These are phyloP conservation scores for Drosophila pseudoobscura DNA, from an alignment of 1,140 invertebrate genomes.

Conservation along the genomic window DNA sequence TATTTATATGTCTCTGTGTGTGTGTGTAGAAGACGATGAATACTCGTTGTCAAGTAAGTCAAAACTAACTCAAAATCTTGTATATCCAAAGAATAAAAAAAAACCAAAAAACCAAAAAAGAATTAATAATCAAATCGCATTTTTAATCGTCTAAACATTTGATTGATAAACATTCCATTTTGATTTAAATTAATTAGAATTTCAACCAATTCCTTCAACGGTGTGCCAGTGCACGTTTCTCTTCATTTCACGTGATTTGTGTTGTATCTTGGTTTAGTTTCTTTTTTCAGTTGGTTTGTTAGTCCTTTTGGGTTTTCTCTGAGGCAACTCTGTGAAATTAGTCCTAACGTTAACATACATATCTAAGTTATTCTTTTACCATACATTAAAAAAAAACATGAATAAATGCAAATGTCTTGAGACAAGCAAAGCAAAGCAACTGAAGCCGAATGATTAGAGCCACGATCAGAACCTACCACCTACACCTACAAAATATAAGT, in stretches of 20 bases:
- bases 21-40: constrained; percentile 83
- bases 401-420: constrained; percentile 51
- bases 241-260: constrained; percentile 35
- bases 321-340: constrained; percentile 27
- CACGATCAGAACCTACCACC: constrained; percentile 34
- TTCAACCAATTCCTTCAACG: constrained; percentile 29
- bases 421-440: constrained; percentile 50
- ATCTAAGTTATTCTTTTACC: constrained; percentile 49
- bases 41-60: constrained; percentile 83
- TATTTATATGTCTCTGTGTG: constrained; percentile 77
- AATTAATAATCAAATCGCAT: constrained; percentile 49
- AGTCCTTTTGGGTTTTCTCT: not conserved
- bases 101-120: constrained; percentile 27
- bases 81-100: constrained; percentile 35
- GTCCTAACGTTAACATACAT: constrained; percentile 15
- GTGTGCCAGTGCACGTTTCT: constrained; percentile 70
- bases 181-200: constrained; percentile 50
- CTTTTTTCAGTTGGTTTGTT: constrained; percentile 9
- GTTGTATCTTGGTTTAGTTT: constrained; percentile 38
- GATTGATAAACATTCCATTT: constrained; percentile 17
- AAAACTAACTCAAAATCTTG: constrained; percentile 67
- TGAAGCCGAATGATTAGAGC: constrained; percentile 46
- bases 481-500: constrained; percentile 9
- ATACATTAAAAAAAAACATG: constrained; percentile 42
- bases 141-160: constrained; percentile 47